These are phyloP conservation scores for Camponotus vicinus DNA, from an alignment of 1,140 invertebrate species.

Conservation along the genomic window DNA sequence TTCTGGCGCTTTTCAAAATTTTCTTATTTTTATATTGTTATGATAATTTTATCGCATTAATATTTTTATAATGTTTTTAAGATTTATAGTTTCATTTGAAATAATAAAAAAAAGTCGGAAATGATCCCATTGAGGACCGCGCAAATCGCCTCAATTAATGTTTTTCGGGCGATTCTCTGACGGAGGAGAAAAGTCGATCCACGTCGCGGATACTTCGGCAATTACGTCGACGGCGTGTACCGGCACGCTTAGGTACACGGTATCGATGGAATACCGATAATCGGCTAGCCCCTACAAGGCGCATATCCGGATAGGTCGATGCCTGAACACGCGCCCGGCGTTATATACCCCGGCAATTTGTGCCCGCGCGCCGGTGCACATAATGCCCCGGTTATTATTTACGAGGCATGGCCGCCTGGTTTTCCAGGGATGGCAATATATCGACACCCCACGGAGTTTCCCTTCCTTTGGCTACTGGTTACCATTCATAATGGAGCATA, in stretches of 20 bases:
- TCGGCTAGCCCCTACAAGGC: slow-evolving; percentile 74
- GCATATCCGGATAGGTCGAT: slow-evolving; percentile 75
- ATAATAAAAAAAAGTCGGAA: no score
- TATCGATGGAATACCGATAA: slow-evolving; percentile 75
- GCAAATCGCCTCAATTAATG: not conserved
- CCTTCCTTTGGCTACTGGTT: slow-evolving; percentile 79
- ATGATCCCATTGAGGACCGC: no score
- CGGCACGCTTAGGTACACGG: slow-evolving; percentile 62
- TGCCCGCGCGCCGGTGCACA: slow-evolving; percentile 63
- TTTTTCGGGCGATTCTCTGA: not conserved
- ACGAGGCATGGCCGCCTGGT: slow-evolving; percentile 71
- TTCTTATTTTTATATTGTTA: no score
- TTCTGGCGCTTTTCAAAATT: no score
- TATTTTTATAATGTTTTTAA: no score
- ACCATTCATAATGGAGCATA: slow-evolving; percentile 79
- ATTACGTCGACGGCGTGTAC: slow-evolving; percentile 39
- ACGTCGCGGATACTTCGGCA: slow-evolving; percentile 4
- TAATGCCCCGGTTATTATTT: slow-evolving; percentile 75
- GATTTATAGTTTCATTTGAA: no score
- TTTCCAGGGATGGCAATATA: slow-evolving; percentile 77
- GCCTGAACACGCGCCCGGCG: slow-evolving; percentile 73
- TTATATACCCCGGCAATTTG: slow-evolving; percentile 77
- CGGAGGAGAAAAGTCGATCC: not conserved
- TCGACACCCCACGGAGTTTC: slow-evolving; percentile 76
- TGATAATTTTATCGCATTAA: no score